Conservation (phyloP, 2,797 vertebrate genomes). For the Dromococcyx pavoninus region DNA sequence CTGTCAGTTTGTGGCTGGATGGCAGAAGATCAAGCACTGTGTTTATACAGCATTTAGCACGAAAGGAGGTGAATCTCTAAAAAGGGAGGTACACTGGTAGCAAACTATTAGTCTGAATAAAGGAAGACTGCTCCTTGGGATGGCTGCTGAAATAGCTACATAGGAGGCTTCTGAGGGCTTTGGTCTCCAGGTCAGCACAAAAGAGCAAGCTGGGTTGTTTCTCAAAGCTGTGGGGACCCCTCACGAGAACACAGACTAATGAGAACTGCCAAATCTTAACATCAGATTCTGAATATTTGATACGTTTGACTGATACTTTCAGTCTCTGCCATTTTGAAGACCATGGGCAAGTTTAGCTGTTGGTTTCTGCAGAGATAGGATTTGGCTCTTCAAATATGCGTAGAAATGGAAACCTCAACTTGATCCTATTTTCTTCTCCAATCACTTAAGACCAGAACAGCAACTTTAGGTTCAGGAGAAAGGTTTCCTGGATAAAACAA, state of each 20-base stretch:
- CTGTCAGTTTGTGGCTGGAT: not conserved
- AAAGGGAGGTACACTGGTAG: not conserved
- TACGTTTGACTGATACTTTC: not conserved
- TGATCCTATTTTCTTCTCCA: not conserved
- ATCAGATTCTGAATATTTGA: not conserved
- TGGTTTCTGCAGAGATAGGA: not conserved
- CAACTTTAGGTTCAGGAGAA: not conserved
- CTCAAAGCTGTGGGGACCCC: not conserved
- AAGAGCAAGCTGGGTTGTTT: not conserved
- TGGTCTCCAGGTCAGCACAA: not conserved
- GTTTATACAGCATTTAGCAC: not conserved
- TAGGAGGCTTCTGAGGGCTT: not conserved
- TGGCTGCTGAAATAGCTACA: not conserved
- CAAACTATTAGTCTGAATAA: not conserved
- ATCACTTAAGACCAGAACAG: not conserved
- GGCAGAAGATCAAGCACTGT: not conserved
- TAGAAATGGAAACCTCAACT: not conserved
- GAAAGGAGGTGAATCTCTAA: not conserved
- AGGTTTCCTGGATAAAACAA: not conserved
- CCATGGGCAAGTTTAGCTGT: not conserved
- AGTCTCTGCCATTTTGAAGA: not conserved
- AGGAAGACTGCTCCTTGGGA: not conserved
- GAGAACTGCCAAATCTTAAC: not conserved
- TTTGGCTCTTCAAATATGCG: not conserved
- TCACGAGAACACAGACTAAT: fast-evolving